Base-by-base conservation (phyloP, 2,888 invertebrate genomes). In the Penaeus monodon region DNA sequence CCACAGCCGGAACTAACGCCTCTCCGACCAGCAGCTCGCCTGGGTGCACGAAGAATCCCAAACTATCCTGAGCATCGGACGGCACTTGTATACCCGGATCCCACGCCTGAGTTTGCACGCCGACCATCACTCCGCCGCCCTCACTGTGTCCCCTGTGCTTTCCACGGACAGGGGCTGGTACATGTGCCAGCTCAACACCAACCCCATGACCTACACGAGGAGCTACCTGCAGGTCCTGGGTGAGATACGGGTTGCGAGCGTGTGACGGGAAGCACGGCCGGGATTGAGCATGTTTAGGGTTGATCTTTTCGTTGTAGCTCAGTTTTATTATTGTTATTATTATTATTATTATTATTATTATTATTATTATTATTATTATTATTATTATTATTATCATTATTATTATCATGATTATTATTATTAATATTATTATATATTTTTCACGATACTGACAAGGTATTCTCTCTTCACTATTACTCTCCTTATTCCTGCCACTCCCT, bases 11-110 rank as follows among this genome's bases (percentile, higher is more conserved):
- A 57, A 1, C n/a, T 57, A 49, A 20, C 29, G 27, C n/a, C 57
- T 24, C 22, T 38, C 22, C 7, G 4, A 29, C 24, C 77, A 17
- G n/a, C 93, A 98, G 97, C 97, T 98, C 91, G 97, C 97, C 89
- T 98, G 97, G 97, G 96, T 97, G 91, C 97, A 97, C 93, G 97
- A 98, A 92, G 97, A 97, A 93, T 95, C 97, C 80, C 97, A 97
- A 94, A 97, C 97, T 96, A 96, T 98, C 92, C 94, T 98, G 90
- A 97, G 97, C 77, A 96, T 98, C 92, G 97, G 98, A 93, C 95
- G 96, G 38, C 97, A 97, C 93, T 96, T 98, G 91, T 97, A 98
- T 92, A 96, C 97, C 20, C 94, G 96, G 86, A 95, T 97, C 92
- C 96, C 97, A 17, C 94, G 97, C 90, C 81, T 89, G 10, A 81